Evolutionary conservation across 2,888 invertebrate genomes (phyloP).

Genomic region (Nomada ruficornis): DNA sequence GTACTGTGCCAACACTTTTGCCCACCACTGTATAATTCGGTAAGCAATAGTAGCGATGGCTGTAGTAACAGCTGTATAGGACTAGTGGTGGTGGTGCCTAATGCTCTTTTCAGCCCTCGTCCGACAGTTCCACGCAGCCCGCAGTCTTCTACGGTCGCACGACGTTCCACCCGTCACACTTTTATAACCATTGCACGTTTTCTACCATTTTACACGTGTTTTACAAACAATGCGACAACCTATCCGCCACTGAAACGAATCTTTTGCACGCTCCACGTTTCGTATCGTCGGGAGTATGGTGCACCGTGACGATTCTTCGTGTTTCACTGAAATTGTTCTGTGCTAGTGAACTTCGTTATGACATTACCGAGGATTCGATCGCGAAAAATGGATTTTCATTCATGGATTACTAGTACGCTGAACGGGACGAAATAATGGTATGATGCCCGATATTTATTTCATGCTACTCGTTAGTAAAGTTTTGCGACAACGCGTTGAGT

Average conservation of each 20-base stretch:
- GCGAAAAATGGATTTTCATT: not conserved
- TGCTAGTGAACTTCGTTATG: conserved; percentile 9
- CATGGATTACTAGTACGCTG: not conserved
- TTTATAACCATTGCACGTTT: conserved; percentile 27
- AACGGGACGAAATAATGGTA: conserved; percentile 23
- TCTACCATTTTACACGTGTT: not conserved
- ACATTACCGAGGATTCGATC: not conserved
- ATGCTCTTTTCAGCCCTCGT: conserved; percentile 78
- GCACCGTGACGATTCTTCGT: not conserved
- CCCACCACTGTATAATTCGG: no score
- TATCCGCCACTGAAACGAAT: not conserved
- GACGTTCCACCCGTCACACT: conserved; percentile 25
- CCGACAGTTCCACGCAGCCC: conserved; percentile 78
- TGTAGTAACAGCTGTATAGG: conserved; percentile 30
- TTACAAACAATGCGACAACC: not conserved
- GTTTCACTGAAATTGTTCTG: not conserved
- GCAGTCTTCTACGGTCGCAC: conserved; percentile 76
- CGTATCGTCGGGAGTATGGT: not conserved
- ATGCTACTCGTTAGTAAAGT: no score
- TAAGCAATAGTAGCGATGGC: not conserved
- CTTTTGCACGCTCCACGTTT: not conserved
- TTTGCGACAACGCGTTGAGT: no score
- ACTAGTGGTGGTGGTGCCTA: conserved; percentile 56
- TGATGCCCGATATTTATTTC: not conserved
- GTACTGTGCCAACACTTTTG: no score